Percentiles rank a stretch among this genome's conserved stretches.
These are phyloP conservation scores for Dusona sp. DNA, from an alignment of 2,888 invertebrate species.

Conservation along the genomic window DNA sequence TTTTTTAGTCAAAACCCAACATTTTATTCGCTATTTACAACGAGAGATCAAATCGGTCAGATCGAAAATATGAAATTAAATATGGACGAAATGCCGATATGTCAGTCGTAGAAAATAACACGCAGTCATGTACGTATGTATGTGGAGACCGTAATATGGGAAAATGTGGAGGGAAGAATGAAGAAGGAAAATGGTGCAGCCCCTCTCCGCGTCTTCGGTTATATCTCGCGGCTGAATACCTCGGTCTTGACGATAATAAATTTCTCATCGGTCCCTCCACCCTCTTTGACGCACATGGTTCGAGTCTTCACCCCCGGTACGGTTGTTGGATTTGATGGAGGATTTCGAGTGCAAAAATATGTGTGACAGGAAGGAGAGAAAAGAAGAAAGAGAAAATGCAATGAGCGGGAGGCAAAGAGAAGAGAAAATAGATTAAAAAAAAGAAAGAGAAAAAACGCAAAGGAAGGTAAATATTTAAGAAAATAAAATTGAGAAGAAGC, in stretches of 20 bases:
- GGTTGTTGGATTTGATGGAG: slow-evolving; percentile 52
- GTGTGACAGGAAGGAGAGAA: not conserved
- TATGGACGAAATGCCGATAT: not conserved
- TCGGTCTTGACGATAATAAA: slow-evolving; percentile 63
- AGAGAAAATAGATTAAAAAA: not conserved
- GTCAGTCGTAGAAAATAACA: not conserved
- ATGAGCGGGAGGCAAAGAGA: not conserved
- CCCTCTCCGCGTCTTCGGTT: slow-evolving; percentile 8
- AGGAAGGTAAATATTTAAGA: not conserved
- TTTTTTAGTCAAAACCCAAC: not conserved
- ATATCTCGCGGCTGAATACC: slow-evolving; percentile 58
- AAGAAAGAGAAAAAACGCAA: not conserved
- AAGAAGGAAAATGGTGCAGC: slow-evolving; percentile 46
- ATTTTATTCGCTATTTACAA: not conserved
- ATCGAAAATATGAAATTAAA: not conserved
- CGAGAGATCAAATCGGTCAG: not conserved
- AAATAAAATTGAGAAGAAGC: not conserved
- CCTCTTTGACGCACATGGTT: not conserved
- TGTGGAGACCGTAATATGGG: not conserved
- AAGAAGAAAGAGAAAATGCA: not conserved
- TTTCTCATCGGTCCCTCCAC: slow-evolving; percentile 59
- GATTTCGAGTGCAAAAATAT: slow-evolving; percentile 34
- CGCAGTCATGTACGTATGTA: not conserved
- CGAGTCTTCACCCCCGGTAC: not conserved
- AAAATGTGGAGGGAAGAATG: not conserved